Evolutionary conservation across 2,888 invertebrate species (phyloP).

Genomic region (Adelognathus sp.): DNA sequence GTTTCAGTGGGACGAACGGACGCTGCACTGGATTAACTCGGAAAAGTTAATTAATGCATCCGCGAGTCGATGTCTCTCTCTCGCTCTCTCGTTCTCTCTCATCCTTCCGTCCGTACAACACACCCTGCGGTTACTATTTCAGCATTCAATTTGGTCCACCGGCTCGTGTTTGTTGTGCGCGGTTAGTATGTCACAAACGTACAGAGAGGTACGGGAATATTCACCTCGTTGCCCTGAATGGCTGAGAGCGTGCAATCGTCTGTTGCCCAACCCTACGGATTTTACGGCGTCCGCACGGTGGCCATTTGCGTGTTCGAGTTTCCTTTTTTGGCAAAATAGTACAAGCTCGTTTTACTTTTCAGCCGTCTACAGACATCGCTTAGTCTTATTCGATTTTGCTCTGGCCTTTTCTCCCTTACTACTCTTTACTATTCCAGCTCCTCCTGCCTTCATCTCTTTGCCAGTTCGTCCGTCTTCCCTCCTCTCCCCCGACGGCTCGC

Average conservation of each 20-base stretch:
- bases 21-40: constrained; percentile 62
- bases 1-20: constrained; percentile 5
- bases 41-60: constrained; percentile 68
- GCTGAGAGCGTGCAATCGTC: background rate
- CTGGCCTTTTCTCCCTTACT: constrained; percentile 10
- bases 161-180: constrained; percentile 41
- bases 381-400: constrained; percentile 18
- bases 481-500: background rate
- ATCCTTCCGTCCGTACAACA: background rate
- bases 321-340: constrained; percentile 31
- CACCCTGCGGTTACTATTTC: constrained; percentile 56
- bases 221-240: constrained; percentile 6
- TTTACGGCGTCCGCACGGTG: background rate
- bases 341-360: constrained; percentile 41
- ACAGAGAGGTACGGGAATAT: background rate
- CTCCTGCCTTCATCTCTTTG: constrained; percentile 17
- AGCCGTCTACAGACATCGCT: constrained; percentile 28
- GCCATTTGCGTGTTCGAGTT: constrained; percentile 12
- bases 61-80: background rate
- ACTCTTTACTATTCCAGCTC: background rate
- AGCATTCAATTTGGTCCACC: constrained; percentile 64
- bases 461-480: constrained; percentile 25
- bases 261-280: background rate
- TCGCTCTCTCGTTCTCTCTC: background rate
- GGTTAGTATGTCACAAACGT: background rate